Percentiles rank a stretch among this genome's conserved stretches.
phyloP scores from a whole-genome alignment of 2,888 invertebrate genomes.

The Plutella xylostella region DNA sequence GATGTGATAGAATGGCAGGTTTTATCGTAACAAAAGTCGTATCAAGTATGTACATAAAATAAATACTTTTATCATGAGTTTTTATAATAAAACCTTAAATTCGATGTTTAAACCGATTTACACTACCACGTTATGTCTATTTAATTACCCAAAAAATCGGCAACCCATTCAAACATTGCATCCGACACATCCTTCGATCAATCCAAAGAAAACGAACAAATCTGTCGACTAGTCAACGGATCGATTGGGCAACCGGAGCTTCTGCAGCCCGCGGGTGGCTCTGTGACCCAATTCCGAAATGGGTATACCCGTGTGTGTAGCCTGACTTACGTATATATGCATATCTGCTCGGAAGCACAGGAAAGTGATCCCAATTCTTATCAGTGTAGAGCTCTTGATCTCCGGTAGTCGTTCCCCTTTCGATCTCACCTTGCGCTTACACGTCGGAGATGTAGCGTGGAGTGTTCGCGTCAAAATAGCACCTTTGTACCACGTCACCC shows the following conservation, averaged over 20 bases:
- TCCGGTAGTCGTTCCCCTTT: neutral
- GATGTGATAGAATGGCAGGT: no score
- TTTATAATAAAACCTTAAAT: no score
- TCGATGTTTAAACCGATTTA: no score
- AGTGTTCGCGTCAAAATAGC: slow-evolving; percentile 17
- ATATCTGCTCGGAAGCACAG: neutral
- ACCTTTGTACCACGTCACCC: slow-evolving; percentile 25
- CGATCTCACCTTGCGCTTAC: neutral
- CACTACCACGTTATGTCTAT: no score
- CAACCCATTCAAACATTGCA: neutral
- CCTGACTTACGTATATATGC: neutral
- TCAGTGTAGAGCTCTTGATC: no score
- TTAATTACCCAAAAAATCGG: neutral
- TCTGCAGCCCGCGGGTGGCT: slow-evolving; percentile 34
- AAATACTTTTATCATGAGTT: no score
- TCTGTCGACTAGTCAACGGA: slow-evolving; percentile 24
- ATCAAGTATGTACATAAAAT: no score
- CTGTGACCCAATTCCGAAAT: slow-evolving; percentile 40
- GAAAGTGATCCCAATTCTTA: no score
- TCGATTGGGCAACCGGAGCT: slow-evolving; percentile 26
- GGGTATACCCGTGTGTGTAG: neutral
- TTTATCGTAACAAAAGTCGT: no score
- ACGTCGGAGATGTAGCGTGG: neutral
- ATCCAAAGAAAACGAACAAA: no score
- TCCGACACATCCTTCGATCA: no score